Evolutionary conservation across 2,113 vertebrate genomes (phyloP), one percentile per base, ranked within the genome.

Genomic region (Tor tambroides): DNA sequence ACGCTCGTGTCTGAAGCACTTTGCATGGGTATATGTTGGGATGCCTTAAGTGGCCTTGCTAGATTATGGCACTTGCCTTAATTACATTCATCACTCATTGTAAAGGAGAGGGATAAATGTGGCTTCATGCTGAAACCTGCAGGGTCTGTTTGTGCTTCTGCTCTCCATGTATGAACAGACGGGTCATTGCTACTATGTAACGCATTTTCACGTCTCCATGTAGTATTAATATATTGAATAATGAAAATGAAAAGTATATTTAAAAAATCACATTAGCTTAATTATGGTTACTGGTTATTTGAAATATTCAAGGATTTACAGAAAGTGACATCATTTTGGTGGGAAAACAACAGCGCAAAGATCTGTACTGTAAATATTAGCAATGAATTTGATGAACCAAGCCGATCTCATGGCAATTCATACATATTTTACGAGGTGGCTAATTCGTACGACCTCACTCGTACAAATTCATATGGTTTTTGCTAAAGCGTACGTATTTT

Each of bases 31-130:
- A 49, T 87, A 61, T 85, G 75, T 74, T 23, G 51, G 54, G 32
- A n/a, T 35, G 80, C 85, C 61, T 89, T 77, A 81, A 82, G 71
- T 67, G 43, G 69, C 61, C 74, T 32, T 81, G 59, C 43, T 84
- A 85, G 56, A 19, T 85, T 87, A 80, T 49, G 28, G 51, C 46
- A 28, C 80, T 75, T 86, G 23, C 43, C 59, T 74, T 87, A 85
- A 43, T 87, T 81, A 88, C 79, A 46, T 76, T 6, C 59, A 76
- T 41, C 78, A 65, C 32, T 76, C 81, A 72, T 23, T 80, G 69
- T 38, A 49, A 76, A 76, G 15, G 35, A 82, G 77, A 32, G 19
- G 28, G 51, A 63, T 65, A 72, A 71, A 71, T 69, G 43, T 54
- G 23, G 26, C 15, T 54, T 49, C 30, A 54, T 32, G 1, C 17